Conservation (phyloP, 2,888 invertebrate genomes). For the Scrobipalpa atriplicella region DNA sequence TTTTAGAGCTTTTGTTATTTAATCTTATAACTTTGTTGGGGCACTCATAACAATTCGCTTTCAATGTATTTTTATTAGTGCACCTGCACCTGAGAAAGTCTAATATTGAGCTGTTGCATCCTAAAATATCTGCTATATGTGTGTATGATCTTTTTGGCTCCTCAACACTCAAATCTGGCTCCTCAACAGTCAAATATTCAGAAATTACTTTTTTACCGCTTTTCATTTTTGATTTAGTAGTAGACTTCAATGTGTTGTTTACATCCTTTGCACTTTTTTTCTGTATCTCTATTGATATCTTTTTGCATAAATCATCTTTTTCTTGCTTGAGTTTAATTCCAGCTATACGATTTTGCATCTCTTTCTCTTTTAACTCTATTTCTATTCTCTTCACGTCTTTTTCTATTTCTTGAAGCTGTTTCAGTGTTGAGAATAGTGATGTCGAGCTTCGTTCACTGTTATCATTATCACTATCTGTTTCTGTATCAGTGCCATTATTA, state of each 20-base stretch:
- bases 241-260: neutral
- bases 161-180: too few species aligned
- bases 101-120: too few species aligned
- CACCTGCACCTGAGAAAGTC: too few species aligned
- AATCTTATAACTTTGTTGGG: too few species aligned
- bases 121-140: too few species aligned
- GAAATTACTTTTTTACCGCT: too few species aligned
- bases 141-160: too few species aligned
- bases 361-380: constrained; percentile 26
- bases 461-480: neutral
- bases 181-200: too few species aligned
- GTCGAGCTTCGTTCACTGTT: neutral
- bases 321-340: neutral
- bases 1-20: too few species aligned
- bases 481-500: neutral
- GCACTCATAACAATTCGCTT: too few species aligned
- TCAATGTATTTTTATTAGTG: too few species aligned
- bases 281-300: neutral
- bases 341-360: constrained; percentile 1
- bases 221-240: too few species aligned
- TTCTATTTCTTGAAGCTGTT: constrained; percentile 2
- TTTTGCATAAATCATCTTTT: neutral
- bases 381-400: constrained; percentile 1
- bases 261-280: neutral
- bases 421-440: neutral